phyloP scores from a whole-genome alignment of 2,113 vertebrate genomes.

The Stomatorhinus ivindoensis region DNA sequence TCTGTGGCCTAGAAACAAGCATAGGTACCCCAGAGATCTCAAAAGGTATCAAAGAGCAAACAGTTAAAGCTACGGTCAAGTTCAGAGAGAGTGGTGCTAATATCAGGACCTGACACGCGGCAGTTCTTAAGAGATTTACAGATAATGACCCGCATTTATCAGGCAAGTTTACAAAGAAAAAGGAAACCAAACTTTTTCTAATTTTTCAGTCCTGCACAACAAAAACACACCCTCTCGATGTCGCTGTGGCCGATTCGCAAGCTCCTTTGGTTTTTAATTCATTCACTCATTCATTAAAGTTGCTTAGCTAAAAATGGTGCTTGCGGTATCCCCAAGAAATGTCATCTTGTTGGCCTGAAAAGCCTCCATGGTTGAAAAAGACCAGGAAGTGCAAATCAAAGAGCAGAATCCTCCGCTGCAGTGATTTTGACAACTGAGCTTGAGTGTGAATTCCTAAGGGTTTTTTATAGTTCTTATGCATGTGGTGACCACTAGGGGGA shows the following conservation, averaged over 20 bases:
- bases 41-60: not conserved
- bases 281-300: not conserved
- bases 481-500: not conserved
- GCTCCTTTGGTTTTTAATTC: constrained; percentile 3
- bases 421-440: not conserved
- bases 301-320: not conserved
- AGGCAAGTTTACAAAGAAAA: not conserved
- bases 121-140: not conserved
- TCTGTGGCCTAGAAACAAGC: not conserved
- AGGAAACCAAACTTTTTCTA: not conserved
- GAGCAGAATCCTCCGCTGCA: not conserved
- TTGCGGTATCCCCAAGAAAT: not conserved
- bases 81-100: not conserved
- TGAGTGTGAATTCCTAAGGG: not conserved
- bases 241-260: not conserved
- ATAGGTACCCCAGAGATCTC: not conserved
- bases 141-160: not conserved
- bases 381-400: not conserved
- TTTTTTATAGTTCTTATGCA: not conserved
- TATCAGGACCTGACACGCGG: not conserved
- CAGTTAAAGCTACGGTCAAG: not conserved
- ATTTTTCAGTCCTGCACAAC: not conserved
- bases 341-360: not conserved
- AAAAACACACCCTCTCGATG: not conserved
- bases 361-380: not conserved